A percentile compares a stretch with the other conserved stretches of the same genome.
These are phyloP conservation scores for Zhuqinia jingwanae DNA, from an alignment of 2,888 invertebrate genomes.

Conservation along the genomic window DNA sequence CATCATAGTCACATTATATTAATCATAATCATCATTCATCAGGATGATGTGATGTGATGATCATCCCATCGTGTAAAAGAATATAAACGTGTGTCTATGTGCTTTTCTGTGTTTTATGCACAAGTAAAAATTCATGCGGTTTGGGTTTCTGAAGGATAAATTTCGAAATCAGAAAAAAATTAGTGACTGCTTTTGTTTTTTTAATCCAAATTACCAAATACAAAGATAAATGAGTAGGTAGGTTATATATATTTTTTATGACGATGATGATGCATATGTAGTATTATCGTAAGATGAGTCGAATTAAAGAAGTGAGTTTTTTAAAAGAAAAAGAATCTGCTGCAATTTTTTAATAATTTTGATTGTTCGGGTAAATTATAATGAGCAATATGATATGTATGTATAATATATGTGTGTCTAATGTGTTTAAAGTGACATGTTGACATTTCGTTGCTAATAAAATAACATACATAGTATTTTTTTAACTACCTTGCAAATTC, in stretches of 20 bases:
- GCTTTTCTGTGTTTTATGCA: neutral
- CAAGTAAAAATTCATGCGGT: neutral
- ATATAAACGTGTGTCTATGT: neutral
- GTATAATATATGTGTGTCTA: no score
- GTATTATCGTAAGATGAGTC: no score
- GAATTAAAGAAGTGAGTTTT: neutral
- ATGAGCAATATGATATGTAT: neutral
- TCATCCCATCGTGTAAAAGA: neutral
- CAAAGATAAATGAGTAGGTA: neutral
- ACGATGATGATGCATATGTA: no score
- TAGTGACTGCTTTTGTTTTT: neutral
- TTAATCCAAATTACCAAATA: neutral
- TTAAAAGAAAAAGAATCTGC: neutral
- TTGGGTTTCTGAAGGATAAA: slow-evolving; percentile 63
- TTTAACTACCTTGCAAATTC: slow-evolving; percentile 16
- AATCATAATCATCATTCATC: slow-evolving; percentile 57
- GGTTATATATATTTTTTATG: neutral
- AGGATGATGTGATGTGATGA: slow-evolving; percentile 17
- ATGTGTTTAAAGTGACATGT: neutral
- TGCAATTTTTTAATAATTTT: neutral
- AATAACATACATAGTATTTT: slow-evolving; percentile 53
- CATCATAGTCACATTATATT: slow-evolving; percentile 41
- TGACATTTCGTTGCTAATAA: slow-evolving; percentile 29
- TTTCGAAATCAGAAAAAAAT: slow-evolving; percentile 57
- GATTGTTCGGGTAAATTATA: slow-evolving; percentile 5